These are phyloP conservation scores for Boloria selene DNA, from an alignment of 2,888 invertebrate species.

Conservation along the genomic window DNA sequence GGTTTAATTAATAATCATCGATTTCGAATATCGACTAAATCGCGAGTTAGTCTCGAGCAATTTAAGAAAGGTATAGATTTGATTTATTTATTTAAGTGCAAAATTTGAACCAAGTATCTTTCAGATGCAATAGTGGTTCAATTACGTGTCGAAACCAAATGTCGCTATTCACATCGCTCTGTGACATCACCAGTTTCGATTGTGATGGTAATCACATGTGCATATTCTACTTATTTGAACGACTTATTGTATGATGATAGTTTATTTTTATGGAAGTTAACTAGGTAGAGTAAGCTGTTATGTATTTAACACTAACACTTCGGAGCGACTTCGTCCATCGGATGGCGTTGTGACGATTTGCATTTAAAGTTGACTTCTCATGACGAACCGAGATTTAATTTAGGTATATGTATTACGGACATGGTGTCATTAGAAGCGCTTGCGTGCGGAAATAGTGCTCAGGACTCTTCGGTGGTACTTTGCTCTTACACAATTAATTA, in stretches of 20 bases:
- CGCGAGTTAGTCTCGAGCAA: background rate
- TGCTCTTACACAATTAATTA: constrained; percentile 80
- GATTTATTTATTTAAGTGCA: constrained; percentile 5
- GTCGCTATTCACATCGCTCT: constrained; percentile 68
- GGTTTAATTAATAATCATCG: background rate
- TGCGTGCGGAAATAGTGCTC: constrained; percentile 62
- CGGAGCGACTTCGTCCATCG: constrained; percentile 54
- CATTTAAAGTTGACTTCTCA: constrained; percentile 77
- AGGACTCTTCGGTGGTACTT: constrained; percentile 71
- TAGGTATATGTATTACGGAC: constrained; percentile 77
- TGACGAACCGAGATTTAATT: constrained; percentile 77
- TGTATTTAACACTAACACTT: constrained; percentile 72
- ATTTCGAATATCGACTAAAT: constrained; percentile 1
- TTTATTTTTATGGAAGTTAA: constrained; percentile 80
- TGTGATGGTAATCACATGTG: constrained; percentile 48
- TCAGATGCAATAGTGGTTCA: constrained; percentile 1
- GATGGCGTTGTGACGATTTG: constrained; percentile 68
- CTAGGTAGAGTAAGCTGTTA: constrained; percentile 81
- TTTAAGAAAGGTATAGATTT: constrained; percentile 5
- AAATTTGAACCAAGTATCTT: constrained; percentile 4
- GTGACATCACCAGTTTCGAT: constrained; percentile 47
- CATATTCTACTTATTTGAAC: constrained; percentile 53
- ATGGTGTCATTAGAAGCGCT: constrained; percentile 71
- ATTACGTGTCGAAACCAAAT: constrained; percentile 17
- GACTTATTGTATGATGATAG: constrained; percentile 78